Evolutionary conservation across 1,140 invertebrate species (phyloP).

Genomic region (Phymorhynchus buccinoides): DNA sequence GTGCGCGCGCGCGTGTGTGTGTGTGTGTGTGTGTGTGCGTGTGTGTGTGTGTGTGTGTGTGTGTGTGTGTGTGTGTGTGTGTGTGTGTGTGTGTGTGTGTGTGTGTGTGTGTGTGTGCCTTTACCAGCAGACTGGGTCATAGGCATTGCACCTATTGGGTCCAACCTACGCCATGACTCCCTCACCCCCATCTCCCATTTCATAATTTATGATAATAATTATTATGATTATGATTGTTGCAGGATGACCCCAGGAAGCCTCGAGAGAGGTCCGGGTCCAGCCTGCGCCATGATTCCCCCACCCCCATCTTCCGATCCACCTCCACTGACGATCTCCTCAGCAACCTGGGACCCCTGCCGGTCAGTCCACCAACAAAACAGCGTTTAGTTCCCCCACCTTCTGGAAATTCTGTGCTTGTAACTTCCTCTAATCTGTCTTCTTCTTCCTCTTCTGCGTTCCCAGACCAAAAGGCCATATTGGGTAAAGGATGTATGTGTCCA

Average conservation of each 20-base stretch:
- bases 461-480: too few species aligned
- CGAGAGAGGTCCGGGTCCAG: slow-evolving; percentile 48
- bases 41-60: background rate
- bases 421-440: too few species aligned
- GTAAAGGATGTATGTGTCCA: too few species aligned
- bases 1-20: too few species aligned
- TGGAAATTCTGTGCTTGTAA: too few species aligned
- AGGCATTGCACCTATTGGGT: background rate
- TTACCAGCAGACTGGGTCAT: background rate
- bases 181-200: slow-evolving; percentile 56
- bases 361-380: too few species aligned
- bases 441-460: too few species aligned
- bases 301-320: slow-evolving; percentile 57
- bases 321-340: slow-evolving; percentile 79
- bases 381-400: too few species aligned
- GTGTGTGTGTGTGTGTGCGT: too few species aligned
- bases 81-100: background rate
- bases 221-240: slow-evolving; percentile 37
- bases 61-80: background rate
- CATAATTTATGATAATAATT: too few species aligned
- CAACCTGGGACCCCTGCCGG: slow-evolving; percentile 90
- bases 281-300: slow-evolving; percentile 49
- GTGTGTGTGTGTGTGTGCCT: background rate
- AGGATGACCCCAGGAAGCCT: slow-evolving; percentile 66
- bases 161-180: slow-evolving; percentile 47